Percentiles rank a stretch among this genome's conserved stretches.
phyloP scores from a whole-genome alignment of 2,113 vertebrate genomes.

The Chiloscyllium plagiosum region DNA sequence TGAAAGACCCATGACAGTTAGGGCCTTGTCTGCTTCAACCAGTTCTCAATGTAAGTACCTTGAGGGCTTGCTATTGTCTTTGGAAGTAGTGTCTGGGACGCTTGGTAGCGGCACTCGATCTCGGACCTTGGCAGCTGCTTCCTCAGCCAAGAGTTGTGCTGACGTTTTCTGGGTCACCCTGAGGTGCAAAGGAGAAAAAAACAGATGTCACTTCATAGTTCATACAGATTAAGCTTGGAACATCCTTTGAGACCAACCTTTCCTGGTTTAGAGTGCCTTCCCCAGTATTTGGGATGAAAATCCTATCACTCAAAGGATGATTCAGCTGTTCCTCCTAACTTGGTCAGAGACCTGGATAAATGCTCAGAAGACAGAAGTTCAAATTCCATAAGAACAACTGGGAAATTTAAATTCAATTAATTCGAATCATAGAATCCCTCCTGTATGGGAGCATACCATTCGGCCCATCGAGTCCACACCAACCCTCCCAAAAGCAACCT shows the following conservation, averaged over 20 bases:
- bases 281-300: background rate
- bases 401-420: background rate
- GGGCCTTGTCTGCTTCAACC: too few relatives aligned
- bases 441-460: too few relatives aligned
- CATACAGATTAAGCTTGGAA: background rate
- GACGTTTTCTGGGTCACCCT: conserved; percentile 37
- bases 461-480: too few relatives aligned
- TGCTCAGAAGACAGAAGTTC: background rate
- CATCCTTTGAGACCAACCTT: too few relatives aligned
- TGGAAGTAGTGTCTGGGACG: conserved; percentile 44
- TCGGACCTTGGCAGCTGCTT: conserved; percentile 53
- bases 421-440: too few relatives aligned
- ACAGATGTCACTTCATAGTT: background rate
- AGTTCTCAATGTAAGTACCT: conserved; percentile 21
- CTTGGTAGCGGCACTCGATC: conserved; percentile 43
- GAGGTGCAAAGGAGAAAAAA: background rate
- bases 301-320: background rate
- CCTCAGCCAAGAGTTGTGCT: conserved; percentile 50
- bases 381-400: background rate
- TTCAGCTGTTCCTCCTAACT: background rate
- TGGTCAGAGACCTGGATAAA: background rate
- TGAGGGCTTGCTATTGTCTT: conserved; percentile 44
- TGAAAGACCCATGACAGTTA: background rate
- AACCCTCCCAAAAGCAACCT: too few relatives aligned
- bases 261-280: background rate